These are phyloP conservation scores for Bothrops alternatus DNA, from an alignment of 2,797 vertebrate genomes.

Conservation along the genomic window DNA sequence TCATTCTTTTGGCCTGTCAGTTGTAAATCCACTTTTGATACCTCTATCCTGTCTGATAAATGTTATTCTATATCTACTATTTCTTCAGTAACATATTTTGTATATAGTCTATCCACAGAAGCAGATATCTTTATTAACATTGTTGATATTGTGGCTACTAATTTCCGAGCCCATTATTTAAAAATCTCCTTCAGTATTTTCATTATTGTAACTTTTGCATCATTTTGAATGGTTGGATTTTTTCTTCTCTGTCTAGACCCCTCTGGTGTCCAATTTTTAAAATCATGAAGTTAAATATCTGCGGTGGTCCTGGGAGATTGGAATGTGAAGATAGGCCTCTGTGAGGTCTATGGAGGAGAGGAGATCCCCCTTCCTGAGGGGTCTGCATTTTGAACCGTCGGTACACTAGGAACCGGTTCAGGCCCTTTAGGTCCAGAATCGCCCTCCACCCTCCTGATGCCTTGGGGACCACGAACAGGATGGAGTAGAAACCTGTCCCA, in stretches of 20 bases:
- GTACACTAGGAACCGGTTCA: too few relatives aligned
- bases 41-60: background rate
- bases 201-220: background rate
- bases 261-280: background rate
- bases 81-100: background rate
- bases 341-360: too few relatives aligned
- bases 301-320: too few relatives aligned
- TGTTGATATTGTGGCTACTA: background rate
- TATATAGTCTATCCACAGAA: background rate
- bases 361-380: too few relatives aligned
- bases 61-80: background rate
- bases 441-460: too few relatives aligned
- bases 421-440: too few relatives aligned
- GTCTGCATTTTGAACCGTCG: too few relatives aligned
- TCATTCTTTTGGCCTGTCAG: background rate
- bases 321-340: too few relatives aligned
- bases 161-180: background rate
- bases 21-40: background rate
- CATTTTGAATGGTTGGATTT: background rate
- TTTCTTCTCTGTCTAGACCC: background rate
- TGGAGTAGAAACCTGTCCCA: too few relatives aligned
- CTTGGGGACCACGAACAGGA: too few relatives aligned
- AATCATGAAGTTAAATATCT: background rate
- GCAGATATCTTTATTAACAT: background rate
- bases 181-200: background rate